Evolutionary conservation across 2,888 invertebrate species (phyloP).

Genomic region (Anthophora plumipes): DNA sequence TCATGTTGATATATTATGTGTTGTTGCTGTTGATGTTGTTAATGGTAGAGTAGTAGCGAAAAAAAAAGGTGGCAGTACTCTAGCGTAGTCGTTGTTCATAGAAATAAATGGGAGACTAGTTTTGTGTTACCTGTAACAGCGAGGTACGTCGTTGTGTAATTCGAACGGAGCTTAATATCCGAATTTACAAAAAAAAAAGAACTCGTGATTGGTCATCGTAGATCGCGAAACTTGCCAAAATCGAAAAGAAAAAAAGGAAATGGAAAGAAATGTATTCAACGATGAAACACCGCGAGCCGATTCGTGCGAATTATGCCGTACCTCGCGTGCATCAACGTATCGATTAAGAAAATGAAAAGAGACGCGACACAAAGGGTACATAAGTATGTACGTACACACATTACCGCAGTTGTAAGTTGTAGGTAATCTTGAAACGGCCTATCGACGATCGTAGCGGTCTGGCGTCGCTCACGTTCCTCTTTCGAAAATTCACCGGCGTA

Average conservation of each 20-base stretch:
- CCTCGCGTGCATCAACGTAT: neutral
- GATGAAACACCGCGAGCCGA: neutral
- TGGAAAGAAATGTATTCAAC: neutral
- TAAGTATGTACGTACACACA: neutral
- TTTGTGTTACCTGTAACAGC: constrained; percentile 35
- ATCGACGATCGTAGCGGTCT: constrained; percentile 66
- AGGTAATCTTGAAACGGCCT: constrained; percentile 69
- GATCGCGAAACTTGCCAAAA: constrained; percentile 39
- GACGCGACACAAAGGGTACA: constrained; percentile 5
- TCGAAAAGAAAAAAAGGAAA: neutral
- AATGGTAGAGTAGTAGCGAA: constrained; percentile 74
- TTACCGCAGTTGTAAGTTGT: constrained; percentile 33
- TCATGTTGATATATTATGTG: constrained; percentile 83
- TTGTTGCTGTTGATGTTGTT: constrained; percentile 85
- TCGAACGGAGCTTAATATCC: neutral
- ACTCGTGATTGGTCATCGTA: neutral
- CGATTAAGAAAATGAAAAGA: neutral
- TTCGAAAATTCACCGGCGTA: constrained; percentile 15
- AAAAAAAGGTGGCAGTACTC: constrained; percentile 56
- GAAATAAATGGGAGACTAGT: constrained; percentile 39
- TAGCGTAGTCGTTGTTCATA: constrained; percentile 60
- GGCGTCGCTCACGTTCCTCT: constrained; percentile 52
- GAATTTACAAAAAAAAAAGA: too few species aligned
- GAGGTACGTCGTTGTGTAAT: constrained; percentile 13
- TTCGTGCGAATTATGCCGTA: constrained; percentile 13